phyloP scores from a whole-genome alignment of 1,140 invertebrate genomes.

The Aphelenchoides fujianensis region DNA sequence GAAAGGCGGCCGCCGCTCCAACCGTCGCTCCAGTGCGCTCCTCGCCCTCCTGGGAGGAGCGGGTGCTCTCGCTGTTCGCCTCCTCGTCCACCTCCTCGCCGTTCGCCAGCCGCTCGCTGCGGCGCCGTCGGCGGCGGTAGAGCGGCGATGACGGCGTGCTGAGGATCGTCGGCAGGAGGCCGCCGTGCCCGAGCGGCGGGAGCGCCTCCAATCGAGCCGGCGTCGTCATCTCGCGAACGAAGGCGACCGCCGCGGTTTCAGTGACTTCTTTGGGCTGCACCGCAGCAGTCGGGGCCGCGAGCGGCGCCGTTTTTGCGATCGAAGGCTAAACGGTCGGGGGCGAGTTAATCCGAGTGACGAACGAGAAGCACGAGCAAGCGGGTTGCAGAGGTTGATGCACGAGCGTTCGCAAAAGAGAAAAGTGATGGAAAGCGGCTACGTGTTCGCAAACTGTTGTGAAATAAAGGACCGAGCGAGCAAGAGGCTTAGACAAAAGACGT shows the following conservation, averaged over 20 bases:
- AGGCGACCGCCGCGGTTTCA: too few species aligned
- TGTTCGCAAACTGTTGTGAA: too few species aligned
- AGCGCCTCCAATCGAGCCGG: background rate
- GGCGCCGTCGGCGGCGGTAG: constrained; percentile 12
- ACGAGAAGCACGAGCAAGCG: too few species aligned
- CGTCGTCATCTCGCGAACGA: background rate
- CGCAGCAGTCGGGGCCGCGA: background rate
- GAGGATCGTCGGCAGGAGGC: constrained; percentile 2
- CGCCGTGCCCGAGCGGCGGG: background rate
- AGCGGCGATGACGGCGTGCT: constrained; percentile 12
- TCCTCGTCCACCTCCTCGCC: background rate
- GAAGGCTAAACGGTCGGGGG: background rate
- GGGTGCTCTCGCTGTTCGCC: background rate
- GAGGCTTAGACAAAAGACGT: too few species aligned
- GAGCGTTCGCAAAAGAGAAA: too few species aligned
- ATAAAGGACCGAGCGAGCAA: too few species aligned
- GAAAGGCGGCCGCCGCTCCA: too few species aligned
- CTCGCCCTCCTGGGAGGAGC: too few species aligned
- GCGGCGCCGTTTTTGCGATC: background rate
- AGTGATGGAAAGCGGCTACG: too few species aligned
- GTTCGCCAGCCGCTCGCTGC: background rate
- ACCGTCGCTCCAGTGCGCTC: too few species aligned
- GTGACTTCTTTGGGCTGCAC: background rate
- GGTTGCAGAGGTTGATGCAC: too few species aligned
- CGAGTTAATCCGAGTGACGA: too few species aligned